Evolutionary conservation across 2,113 vertebrate species (phyloP).

Genomic region (Nannobrachium achirus): DNA sequence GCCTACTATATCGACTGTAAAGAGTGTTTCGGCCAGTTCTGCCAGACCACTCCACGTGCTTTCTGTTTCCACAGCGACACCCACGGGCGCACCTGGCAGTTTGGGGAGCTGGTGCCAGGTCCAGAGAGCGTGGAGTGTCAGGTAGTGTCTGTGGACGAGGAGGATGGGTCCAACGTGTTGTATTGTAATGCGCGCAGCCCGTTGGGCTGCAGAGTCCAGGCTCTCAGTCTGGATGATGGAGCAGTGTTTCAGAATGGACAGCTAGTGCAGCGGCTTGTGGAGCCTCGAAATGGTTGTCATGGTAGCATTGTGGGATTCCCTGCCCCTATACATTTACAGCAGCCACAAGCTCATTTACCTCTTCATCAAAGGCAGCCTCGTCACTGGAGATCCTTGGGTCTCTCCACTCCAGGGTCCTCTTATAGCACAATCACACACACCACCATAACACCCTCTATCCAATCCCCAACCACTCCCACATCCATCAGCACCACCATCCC

Average conservation of each 20-base stretch:
- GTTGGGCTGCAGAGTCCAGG: slow-evolving; percentile 89
- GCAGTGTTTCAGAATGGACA: slow-evolving; percentile 85
- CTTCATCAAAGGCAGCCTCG: slow-evolving; percentile 9
- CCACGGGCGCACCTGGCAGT: slow-evolving; percentile 86
- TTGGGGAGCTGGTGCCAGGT: slow-evolving; percentile 84
- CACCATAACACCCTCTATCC: neutral
- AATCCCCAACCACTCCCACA: neutral
- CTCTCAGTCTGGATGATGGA: slow-evolving; percentile 86
- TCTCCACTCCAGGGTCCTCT: neutral
- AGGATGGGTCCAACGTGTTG: slow-evolving; percentile 81
- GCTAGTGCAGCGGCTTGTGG: slow-evolving; percentile 85
- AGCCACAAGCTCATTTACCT: neutral
- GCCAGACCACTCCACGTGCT: slow-evolving; percentile 86
- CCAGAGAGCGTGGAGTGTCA: slow-evolving; percentile 92
- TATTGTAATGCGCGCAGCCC: slow-evolving; percentile 93
- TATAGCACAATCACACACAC: neutral
- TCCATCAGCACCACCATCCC: neutral
- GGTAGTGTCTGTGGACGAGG: slow-evolving; percentile 87
- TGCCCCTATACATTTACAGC: slow-evolving; percentile 68
- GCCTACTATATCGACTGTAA: slow-evolving; percentile 90
- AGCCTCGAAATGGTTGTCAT: slow-evolving; percentile 89
- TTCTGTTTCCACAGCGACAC: slow-evolving; percentile 94
- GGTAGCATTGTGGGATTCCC: slow-evolving; percentile 92
- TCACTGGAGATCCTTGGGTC: slow-evolving; percentile 44
- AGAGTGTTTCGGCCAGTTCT: slow-evolving; percentile 88